Evolutionary conservation across 2,113 vertebrate genomes (phyloP).

Genomic region (Morone chrysops): DNA sequence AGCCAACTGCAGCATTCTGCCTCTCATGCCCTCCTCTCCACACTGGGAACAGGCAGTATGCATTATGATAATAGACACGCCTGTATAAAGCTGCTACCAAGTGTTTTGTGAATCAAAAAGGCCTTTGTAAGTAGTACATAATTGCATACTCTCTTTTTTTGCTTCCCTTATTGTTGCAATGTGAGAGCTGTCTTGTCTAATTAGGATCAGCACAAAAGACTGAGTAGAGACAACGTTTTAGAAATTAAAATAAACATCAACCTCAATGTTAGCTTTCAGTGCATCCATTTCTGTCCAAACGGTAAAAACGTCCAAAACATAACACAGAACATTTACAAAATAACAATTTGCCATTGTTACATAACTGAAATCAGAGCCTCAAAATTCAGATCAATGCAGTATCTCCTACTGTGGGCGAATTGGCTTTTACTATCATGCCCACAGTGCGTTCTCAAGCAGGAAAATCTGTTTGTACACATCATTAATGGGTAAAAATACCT

Average conservation of each 20-base stretch:
- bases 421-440: neutral
- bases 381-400: neutral
- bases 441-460: neutral
- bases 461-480: neutral
- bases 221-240: neutral
- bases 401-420: neutral
- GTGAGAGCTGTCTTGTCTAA: conserved; percentile 53
- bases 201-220: conserved; percentile 50
- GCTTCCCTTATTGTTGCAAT: conserved; percentile 35
- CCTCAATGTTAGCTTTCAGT: neutral
- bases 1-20: conserved; percentile 70
- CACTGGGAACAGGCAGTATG: conserved; percentile 53
- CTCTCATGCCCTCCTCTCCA: conserved; percentile 32
- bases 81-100: conserved; percentile 49
- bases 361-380: neutral
- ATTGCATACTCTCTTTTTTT: conserved; percentile 29
- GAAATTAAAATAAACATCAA: conserved; percentile 34
- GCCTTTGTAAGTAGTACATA: conserved; percentile 46
- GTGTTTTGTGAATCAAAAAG: conserved; percentile 53
- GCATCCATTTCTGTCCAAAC: neutral
- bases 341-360: neutral
- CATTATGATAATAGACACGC: conserved; percentile 62
- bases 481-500: neutral
- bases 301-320: neutral
- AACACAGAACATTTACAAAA: neutral